phyloP scores from a whole-genome alignment of 2,888 invertebrate genomes.

The Heliconius charithonia region DNA sequence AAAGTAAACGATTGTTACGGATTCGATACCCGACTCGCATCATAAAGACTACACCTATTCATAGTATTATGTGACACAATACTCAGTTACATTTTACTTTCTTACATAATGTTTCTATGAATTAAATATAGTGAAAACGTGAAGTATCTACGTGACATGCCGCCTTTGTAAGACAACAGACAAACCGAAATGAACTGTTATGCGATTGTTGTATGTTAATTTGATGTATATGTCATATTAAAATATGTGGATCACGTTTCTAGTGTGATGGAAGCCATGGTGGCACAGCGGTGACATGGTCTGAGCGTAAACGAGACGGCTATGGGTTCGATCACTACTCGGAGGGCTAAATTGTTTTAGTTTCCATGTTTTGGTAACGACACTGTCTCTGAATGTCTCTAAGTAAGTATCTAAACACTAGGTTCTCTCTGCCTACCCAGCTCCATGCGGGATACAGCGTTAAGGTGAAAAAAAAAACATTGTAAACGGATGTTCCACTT shows the following conservation, averaged over 20 bases:
- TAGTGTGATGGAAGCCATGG: no score
- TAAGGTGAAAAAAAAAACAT: not conserved
- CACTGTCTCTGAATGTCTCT: no score
- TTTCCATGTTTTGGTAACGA: no score
- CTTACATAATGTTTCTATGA: slow-evolving; percentile 6
- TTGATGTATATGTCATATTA: not conserved
- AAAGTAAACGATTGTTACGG: not conserved
- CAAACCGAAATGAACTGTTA: not conserved
- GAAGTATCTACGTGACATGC: slow-evolving; percentile 1
- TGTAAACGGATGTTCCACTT: no score
- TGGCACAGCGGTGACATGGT: no score
- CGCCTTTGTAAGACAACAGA: not conserved
- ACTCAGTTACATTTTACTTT: slow-evolving; percentile 1
- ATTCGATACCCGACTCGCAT: not conserved
- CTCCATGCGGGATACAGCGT: not conserved
- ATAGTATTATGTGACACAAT: slow-evolving; percentile 6
- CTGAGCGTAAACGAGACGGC: no score
- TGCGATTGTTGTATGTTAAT: not conserved
- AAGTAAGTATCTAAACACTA: no score
- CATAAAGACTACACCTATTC: not conserved
- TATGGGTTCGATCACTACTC: no score
- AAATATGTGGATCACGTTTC: not conserved
- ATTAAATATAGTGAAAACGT: slow-evolving; percentile 12
- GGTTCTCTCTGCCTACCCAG: no score
- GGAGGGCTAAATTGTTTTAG: no score